Conservation (phyloP, 1,140 invertebrate genomes). For the Phenacoccus solenopsis region DNA sequence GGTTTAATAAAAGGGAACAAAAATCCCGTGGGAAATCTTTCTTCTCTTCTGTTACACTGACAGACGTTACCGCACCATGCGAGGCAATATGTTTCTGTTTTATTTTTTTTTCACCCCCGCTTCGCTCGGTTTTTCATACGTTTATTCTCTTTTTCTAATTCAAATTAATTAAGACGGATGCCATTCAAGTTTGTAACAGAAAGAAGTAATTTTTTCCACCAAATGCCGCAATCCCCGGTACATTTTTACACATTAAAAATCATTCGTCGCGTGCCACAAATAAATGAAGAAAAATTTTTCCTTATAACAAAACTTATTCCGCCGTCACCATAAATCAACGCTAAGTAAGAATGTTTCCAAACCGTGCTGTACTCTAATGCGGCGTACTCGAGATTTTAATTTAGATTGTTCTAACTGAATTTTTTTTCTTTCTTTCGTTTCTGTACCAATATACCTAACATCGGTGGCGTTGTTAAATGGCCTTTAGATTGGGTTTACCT, state of each 20-base stretch:
- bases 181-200: neutral
- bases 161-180: constrained; percentile 13
- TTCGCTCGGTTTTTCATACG: neutral
- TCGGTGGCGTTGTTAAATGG: no score
- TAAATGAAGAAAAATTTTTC: constrained; percentile 5
- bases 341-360: neutral
- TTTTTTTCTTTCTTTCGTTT: neutral
- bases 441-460: no score
- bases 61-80: constrained; percentile 6
- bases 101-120: neutral
- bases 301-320: neutral
- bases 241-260: neutral
- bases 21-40: constrained; percentile 12
- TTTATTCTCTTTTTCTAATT: neutral
- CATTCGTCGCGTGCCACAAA: neutral
- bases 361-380: neutral
- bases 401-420: neutral
- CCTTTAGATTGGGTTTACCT: no score
- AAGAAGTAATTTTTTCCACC: neutral
- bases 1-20: constrained; percentile 13
- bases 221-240: neutral
- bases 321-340: neutral
- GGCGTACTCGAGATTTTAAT: neutral
- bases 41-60: constrained; percentile 6
- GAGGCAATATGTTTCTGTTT: constrained; percentile 8